Evolutionary conservation across 2,888 invertebrate species (phyloP).

Genomic region (Troides aeacus): DNA sequence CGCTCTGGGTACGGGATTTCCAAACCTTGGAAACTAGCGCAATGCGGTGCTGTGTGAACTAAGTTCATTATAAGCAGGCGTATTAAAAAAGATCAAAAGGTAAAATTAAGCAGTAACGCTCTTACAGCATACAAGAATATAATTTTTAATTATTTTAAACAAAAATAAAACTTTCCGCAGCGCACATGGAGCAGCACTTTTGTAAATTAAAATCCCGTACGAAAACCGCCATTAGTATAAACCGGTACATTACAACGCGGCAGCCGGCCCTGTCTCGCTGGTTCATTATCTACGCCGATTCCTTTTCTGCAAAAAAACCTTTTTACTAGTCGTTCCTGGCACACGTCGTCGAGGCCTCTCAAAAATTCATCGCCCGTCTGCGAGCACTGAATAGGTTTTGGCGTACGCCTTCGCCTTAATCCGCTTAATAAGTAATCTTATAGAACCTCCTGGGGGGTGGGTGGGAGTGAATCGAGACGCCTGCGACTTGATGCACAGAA

Average conservation of each 20-base stretch:
- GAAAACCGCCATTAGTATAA: constrained; percentile 20
- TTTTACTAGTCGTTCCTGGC: constrained; percentile 57
- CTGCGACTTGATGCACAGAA: constrained; percentile 17
- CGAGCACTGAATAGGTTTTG: constrained; percentile 61
- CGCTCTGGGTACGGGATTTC: too few species aligned
- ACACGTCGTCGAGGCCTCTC: constrained; percentile 70
- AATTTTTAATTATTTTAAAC: background rate
- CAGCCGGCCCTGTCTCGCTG: constrained; percentile 36
- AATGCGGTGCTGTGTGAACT: too few species aligned
- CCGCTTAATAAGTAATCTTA: constrained; percentile 71
- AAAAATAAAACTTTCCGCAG: background rate
- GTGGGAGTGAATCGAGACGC: constrained; percentile 4
- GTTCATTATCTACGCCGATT: constrained; percentile 69
- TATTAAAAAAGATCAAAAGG: background rate
- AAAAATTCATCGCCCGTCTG: constrained; percentile 79
- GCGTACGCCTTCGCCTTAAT: constrained; percentile 61
- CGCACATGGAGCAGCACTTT: background rate
- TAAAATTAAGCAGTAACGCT: background rate
- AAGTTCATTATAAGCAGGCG: too few species aligned
- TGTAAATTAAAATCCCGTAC: background rate
- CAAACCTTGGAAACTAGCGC: too few species aligned
- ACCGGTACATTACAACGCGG: constrained; percentile 25
- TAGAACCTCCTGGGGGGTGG: constrained; percentile 35
- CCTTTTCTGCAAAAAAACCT: constrained; percentile 62
- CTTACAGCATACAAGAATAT: background rate